These are phyloP conservation scores for Mesoligia furuncula DNA, from an alignment of 2,888 invertebrate species.

Conservation along the genomic window DNA sequence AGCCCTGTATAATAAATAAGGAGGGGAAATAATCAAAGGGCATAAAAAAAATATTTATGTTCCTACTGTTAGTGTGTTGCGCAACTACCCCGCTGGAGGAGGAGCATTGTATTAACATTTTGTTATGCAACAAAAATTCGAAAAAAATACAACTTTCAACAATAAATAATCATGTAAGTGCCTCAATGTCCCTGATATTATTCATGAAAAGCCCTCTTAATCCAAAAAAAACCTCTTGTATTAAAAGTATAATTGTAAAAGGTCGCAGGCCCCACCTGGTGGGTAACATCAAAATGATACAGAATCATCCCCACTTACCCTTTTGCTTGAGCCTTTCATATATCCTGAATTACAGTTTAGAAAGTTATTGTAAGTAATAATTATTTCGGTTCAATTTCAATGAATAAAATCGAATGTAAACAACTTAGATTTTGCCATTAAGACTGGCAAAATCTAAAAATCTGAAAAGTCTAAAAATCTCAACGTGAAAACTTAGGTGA, in stretches of 20 bases:
- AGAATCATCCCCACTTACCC: slow-evolving; percentile 58
- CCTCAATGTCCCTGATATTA: slow-evolving; percentile 39
- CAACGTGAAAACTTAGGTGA: not conserved
- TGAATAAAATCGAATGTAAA: not conserved
- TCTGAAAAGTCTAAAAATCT: not conserved
- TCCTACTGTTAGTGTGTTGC: not conserved
- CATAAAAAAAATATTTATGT: not conserved
- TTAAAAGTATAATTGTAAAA: slow-evolving; percentile 62
- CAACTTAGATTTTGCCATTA: not conserved
- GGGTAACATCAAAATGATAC: slow-evolving; percentile 60
- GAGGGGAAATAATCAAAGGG: not conserved
- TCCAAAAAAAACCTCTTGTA: slow-evolving; percentile 49
- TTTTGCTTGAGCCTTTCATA: slow-evolving; percentile 52
- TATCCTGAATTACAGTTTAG: slow-evolving; percentile 36
- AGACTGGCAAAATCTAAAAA: too few relatives aligned
- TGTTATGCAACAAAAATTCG: too few relatives aligned
- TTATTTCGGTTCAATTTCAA: slow-evolving; percentile 15
- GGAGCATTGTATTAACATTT: not conserved
- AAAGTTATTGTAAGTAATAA: slow-evolving; percentile 28
- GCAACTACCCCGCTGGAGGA: not conserved
- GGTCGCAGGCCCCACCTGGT: slow-evolving; percentile 55
- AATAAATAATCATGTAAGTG: slow-evolving; percentile 51
- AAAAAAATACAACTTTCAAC: slow-evolving; percentile 1
- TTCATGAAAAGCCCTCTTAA: slow-evolving; percentile 54
- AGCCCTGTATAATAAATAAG: too few relatives aligned